Evolutionary conservation across 2,113 vertebrate genomes (phyloP).

Genomic region (Aphyosemion australe): DNA sequence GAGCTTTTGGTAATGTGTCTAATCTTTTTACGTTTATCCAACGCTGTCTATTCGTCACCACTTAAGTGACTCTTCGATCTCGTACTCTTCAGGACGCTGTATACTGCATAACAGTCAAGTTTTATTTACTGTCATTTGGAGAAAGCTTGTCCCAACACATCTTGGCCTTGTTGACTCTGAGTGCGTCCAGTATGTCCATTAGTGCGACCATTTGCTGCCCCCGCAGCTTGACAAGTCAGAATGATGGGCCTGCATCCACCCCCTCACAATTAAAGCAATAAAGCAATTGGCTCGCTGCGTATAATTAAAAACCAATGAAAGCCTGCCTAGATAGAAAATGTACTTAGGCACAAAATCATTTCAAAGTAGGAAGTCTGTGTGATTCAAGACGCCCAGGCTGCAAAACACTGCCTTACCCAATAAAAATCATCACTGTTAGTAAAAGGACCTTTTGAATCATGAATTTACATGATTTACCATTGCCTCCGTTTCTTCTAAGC

Average conservation of each 20-base stretch:
- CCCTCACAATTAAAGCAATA: conserved; percentile 33
- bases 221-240: conserved; percentile 19
- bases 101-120: neutral
- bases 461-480: conserved; percentile 44
- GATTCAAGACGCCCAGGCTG: conserved; percentile 16
- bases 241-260: conserved; percentile 25
- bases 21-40: no score
- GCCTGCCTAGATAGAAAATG: conserved; percentile 23
- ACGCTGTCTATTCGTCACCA: neutral
- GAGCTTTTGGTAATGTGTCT: neutral
- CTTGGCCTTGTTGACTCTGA: conserved; percentile 21
- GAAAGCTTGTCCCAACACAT: conserved; percentile 7
- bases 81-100: neutral
- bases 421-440: conserved; percentile 38
- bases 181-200: conserved; percentile 26
- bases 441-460: conserved; percentile 41
- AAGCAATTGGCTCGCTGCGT: conserved; percentile 10
- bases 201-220: conserved; percentile 24
- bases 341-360: conserved; percentile 31
- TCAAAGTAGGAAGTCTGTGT: conserved; percentile 18
- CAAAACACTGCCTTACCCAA: conserved; percentile 16
- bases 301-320: conserved; percentile 13
- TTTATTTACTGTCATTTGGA: neutral
- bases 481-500: conserved; percentile 23
- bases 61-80: neutral